Percentiles rank a stretch among this genome's conserved stretches.
These are phyloP conservation scores for Odocoileus hemionus DNA, from an alignment of 2,113 vertebrate species.

Conservation along the genomic window DNA sequence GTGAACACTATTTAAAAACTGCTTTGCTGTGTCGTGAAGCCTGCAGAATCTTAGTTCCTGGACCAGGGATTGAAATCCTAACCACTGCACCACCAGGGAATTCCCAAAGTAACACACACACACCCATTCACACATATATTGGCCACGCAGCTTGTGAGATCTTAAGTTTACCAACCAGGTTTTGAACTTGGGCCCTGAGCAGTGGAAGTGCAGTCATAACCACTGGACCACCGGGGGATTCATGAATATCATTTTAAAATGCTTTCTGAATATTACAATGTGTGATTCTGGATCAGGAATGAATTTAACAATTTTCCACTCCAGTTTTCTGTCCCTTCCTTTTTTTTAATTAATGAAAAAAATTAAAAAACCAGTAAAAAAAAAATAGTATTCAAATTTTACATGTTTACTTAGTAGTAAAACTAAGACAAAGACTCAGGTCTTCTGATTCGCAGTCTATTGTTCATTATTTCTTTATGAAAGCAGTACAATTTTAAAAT, in stretches of 20 bases:
- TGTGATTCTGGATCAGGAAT: neutral
- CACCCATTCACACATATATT: neutral
- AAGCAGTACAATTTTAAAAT: neutral
- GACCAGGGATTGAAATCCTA: neutral
- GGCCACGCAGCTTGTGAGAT: neutral
- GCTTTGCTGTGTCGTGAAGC: neutral
- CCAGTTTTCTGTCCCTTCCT: neutral
- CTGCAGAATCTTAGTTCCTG: neutral
- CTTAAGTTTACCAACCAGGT: neutral
- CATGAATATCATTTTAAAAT: neutral
- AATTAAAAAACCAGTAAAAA: neutral
- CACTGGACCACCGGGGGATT: neutral
- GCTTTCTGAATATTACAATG: neutral
- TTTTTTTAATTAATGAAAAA: neutral
- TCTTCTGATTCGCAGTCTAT: neutral
- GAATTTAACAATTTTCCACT: slow-evolving; percentile 14
- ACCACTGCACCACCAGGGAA: neutral
- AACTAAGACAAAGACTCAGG: neutral
- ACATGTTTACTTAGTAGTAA: neutral
- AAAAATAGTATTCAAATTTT: neutral
- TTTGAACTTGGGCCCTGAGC: neutral
- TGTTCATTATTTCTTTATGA: neutral
- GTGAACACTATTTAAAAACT: neutral
- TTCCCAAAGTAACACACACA: neutral
- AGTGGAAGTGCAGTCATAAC: neutral